Conservation (phyloP, 2,888 invertebrate genomes). For the Diaprepes abbreviatus region DNA sequence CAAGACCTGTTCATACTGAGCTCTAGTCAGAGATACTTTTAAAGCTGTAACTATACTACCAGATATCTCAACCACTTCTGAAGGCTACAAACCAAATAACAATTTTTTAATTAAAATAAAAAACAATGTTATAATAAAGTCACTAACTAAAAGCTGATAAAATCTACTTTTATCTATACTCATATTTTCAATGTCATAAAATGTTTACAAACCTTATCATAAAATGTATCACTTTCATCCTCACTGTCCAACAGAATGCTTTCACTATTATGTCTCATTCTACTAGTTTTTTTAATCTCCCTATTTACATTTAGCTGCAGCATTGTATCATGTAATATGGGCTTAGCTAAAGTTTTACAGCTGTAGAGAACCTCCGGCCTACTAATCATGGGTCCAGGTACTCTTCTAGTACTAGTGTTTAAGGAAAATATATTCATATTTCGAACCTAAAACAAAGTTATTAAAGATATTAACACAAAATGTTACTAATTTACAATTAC, state of each 20-base stretch:
- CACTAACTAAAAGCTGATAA: too few relatives aligned
- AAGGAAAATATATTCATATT: slow-evolving; percentile 91
- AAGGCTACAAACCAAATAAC: slow-evolving; percentile 24
- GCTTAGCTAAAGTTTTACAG: slow-evolving; percentile 81
- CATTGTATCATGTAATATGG: slow-evolving; percentile 91
- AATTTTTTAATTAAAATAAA: too few relatives aligned
- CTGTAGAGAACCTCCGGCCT: slow-evolving; percentile 80
- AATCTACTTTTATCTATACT: too few relatives aligned
- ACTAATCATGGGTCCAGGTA: slow-evolving; percentile 61
- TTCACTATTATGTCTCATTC: slow-evolving; percentile 53
- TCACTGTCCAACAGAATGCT: slow-evolving; percentile 61
- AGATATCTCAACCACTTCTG: slow-evolving; percentile 70
- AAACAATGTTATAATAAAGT: too few relatives aligned
- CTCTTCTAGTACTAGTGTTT: slow-evolving; percentile 71
- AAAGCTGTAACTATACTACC: slow-evolving; percentile 88
- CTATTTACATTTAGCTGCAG: slow-evolving; percentile 74
- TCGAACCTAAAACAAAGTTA: slow-evolving; percentile 38
- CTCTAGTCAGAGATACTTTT: slow-evolving; percentile 86
- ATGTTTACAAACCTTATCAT: slow-evolving; percentile 23
- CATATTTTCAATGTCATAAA: too few relatives aligned
- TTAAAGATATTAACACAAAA: too few relatives aligned
- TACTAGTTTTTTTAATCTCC: slow-evolving; percentile 59
- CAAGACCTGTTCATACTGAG: slow-evolving; percentile 91
- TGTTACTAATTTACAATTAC: too few relatives aligned
- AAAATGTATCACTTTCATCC: slow-evolving; percentile 46